Percentiles rank a stretch among this genome's conserved stretches.
Evolutionary conservation across 2,888 invertebrate genomes (phyloP).

Genomic region (Acanthosoma haemorrhoidale): DNA sequence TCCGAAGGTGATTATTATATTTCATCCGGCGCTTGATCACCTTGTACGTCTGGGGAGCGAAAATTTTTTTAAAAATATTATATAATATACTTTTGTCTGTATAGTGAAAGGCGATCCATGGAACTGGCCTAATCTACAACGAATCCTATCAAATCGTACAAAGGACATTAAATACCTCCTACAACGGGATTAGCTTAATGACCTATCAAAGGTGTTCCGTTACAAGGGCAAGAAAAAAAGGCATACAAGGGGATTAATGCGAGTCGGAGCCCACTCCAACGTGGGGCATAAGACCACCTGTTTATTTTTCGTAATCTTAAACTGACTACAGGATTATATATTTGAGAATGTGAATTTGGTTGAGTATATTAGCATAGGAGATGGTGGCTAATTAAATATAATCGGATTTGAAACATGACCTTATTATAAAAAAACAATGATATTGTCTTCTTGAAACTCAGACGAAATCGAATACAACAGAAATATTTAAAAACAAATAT

Average conservation of each 20-base stretch:
- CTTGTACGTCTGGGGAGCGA: too few relatives aligned
- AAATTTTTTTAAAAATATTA: too few relatives aligned
- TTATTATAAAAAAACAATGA: too few relatives aligned
- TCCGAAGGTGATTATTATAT: too few relatives aligned
- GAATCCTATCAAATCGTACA: constrained; percentile 5
- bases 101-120: background rate
- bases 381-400: too few relatives aligned
- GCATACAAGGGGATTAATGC: background rate
- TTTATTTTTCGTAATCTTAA: background rate
- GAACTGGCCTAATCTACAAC: background rate
- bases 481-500: too few relatives aligned
- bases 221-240: background rate
- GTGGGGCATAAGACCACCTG: too few relatives aligned
- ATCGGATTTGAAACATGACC: too few relatives aligned
- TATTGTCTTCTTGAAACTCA: too few relatives aligned
- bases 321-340: background rate
- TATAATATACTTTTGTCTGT: background rate
- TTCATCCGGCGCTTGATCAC: too few relatives aligned
- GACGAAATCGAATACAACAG: too few relatives aligned
- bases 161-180: background rate
- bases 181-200: background rate
- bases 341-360: background rate
- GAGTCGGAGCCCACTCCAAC: background rate
- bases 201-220: background rate
- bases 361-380: too few relatives aligned